Evolutionary conservation across 2,113 vertebrate genomes (phyloP).

Genomic region (Hipposideros armiger): DNA sequence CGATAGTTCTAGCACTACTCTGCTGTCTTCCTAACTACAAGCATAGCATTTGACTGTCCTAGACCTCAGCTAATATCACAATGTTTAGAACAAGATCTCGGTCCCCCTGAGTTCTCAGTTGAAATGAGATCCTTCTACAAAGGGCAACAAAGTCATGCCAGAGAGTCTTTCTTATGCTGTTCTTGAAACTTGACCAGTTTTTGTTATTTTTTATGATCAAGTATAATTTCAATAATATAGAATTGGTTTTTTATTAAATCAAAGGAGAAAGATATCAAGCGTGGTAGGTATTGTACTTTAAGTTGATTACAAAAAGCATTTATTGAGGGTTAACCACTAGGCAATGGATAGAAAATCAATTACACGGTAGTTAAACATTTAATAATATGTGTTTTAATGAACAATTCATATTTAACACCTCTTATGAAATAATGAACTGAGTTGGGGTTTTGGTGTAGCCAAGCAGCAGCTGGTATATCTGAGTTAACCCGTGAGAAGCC

Average conservation of each 20-base stretch:
- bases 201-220: constrained; percentile 24
- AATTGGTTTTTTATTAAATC: constrained; percentile 58
- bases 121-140: not conserved
- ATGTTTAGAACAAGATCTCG: not conserved
- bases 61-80: not conserved
- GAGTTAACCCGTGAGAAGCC: constrained; percentile 1
- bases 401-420: constrained; percentile 75
- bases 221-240: not conserved
- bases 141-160: not conserved
- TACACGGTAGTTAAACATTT: constrained; percentile 77
- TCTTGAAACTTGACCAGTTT: not conserved
- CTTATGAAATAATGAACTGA: constrained; percentile 69
- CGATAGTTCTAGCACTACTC: accelerated
- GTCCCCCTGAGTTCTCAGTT: not conserved
- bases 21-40: not conserved
- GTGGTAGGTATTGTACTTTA: constrained; percentile 35
- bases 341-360: constrained; percentile 72
- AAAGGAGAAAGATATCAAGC: constrained; percentile 68
- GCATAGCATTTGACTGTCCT: not conserved
- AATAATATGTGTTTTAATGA: constrained; percentile 82
- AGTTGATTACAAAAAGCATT: constrained; percentile 76
- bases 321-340: constrained; percentile 69
- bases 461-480: not conserved
- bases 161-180: not conserved
- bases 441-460: constrained; percentile 43